Evolutionary conservation across 2,113 vertebrate species (phyloP), one percentile per base, ranked within the genome.

Genomic region (Triplophysa tibetana): DNA sequence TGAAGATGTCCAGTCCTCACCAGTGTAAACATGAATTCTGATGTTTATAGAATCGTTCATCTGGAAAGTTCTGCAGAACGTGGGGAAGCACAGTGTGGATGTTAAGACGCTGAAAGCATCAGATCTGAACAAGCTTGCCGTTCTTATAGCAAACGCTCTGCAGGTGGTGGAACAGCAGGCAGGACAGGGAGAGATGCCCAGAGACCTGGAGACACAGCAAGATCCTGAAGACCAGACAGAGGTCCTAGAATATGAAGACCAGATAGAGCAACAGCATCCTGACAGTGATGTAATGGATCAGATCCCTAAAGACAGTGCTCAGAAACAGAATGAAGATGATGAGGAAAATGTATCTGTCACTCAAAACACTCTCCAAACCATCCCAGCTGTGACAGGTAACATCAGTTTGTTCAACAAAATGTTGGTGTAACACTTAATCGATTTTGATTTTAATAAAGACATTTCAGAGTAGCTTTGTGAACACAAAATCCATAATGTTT

Each of bases 21-120:
- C 48, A 58, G 24, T 56, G 41, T 70, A 19, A 54, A 56, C 29
- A 19, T 29, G 2, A 72, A 19, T 24, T 19, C n/a, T 58, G 8
- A n/a, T 21, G 54, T 58, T 58, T n/a, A 12, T 85, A 98, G 97
- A 95, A 87, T 85, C 86, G 0, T 92, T 94, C 85, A 92, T 98
- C 72, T 84, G 92, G 87, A 93, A 89, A 1, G 92, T 96, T 14
- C 16, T 97, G 88, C 93, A 91, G 83, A 93, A 94, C 63, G 90
- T 94, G 0, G 90, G 91, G 73, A 87, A 90, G 67, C 93, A 93
- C 54, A 92, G 92, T 5, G 88, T 94, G 29, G 89, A 93, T 0
- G 78, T 93, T 80, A 93, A 94, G 60, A 82, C 84, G 8, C 90
- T 94, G 85, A 92, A 87, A 16, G 87, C 91, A 0, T 56, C 86